Conservation (phyloP, 2,797 vertebrate genomes). For the Hoplostethus atlanticus region DNA sequence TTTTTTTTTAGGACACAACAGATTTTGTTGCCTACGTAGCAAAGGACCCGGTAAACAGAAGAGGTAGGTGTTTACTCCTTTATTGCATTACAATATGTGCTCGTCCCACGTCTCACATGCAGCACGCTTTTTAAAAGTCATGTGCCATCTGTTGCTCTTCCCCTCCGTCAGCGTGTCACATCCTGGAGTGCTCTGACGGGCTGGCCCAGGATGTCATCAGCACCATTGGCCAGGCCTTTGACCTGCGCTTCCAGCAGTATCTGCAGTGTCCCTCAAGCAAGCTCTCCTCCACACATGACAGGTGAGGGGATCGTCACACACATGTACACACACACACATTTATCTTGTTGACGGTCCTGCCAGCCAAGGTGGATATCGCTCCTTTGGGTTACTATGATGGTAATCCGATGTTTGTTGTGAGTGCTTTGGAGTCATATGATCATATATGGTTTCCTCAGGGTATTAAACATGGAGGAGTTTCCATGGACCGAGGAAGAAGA, state of each 20-base stretch:
- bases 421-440: not conserved
- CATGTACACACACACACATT: not conserved
- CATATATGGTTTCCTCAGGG: slow-evolving; percentile 75
- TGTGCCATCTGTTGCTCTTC: slow-evolving; percentile 3
- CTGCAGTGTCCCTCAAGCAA: slow-evolving; percentile 93
- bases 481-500: slow-evolving; percentile 92
- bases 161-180: slow-evolving; percentile 91
- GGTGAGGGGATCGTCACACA: slow-evolving; percentile 78
- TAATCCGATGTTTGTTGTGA: too few relatives aligned
- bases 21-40: slow-evolving; percentile 98
- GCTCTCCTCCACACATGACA: slow-evolving; percentile 90
- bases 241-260: slow-evolving; percentile 98
- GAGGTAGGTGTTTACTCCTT: slow-evolving; percentile 87
- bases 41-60: slow-evolving; percentile 98
- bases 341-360: too few relatives aligned
- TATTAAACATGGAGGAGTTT: slow-evolving; percentile 94
- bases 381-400: too few relatives aligned
- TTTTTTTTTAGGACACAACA: slow-evolving; percentile 90
- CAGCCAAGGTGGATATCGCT: too few relatives aligned
- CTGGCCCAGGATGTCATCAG: slow-evolving; percentile 97
- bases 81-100: not conserved
- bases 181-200: slow-evolving; percentile 95
- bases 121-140: slow-evolving; percentile 7
- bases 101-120: not conserved
- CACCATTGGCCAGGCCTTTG: slow-evolving; percentile 97